Conservation (phyloP, 2,113 vertebrate genomes). For the Proteles cristata region DNA sequence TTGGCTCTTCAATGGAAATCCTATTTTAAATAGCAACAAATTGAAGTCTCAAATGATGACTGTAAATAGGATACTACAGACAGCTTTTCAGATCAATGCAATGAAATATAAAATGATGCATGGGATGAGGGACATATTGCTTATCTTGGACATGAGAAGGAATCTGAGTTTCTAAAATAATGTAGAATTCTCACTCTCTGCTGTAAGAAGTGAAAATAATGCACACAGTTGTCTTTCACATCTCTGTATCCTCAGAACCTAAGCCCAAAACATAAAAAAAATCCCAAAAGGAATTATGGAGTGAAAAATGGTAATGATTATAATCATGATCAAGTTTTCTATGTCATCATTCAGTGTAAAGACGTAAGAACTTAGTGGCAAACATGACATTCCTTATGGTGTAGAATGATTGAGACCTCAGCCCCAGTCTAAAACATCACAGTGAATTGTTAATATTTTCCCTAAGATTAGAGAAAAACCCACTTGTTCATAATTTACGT, state of each 20-base stretch:
- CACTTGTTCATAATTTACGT: neutral
- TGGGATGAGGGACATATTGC: neutral
- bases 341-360: neutral
- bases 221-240: neutral
- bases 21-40: neutral
- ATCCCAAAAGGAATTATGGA: neutral
- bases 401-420: neutral
- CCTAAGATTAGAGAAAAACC: neutral
- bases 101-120: neutral
- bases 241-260: neutral
- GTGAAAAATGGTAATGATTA: neutral
- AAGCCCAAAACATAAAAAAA: neutral
- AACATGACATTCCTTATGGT: neutral
- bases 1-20: no score
- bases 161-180: neutral
- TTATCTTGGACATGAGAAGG: neutral
- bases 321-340: neutral
- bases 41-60: neutral
- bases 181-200: neutral
- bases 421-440: neutral
- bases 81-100: neutral
- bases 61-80: neutral
- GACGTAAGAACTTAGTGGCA: neutral
- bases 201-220: neutral
- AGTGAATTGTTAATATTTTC: neutral